These are phyloP conservation scores for Erebia ligea DNA, from an alignment of 2,888 invertebrate genomes.

Conservation along the genomic window DNA sequence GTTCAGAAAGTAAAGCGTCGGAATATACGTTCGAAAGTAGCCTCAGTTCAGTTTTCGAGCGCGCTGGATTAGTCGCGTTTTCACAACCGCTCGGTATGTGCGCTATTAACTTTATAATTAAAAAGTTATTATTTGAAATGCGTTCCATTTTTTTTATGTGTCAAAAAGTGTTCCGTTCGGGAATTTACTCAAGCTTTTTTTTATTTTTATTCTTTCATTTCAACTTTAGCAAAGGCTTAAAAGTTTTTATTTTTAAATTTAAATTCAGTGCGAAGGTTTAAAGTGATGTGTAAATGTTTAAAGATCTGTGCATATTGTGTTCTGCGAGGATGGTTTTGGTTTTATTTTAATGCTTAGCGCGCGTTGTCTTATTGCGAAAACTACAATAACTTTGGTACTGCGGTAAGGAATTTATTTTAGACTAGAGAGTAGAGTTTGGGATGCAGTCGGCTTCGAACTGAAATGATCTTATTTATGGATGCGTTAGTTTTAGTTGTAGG, in stretches of 20 bases:
- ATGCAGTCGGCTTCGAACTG: slow-evolving; percentile 48
- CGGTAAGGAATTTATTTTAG: slow-evolving; percentile 73
- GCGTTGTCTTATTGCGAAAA: slow-evolving; percentile 65
- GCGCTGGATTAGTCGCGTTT: slow-evolving; percentile 58
- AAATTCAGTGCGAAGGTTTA: slow-evolving; percentile 42
- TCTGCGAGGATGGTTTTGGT: slow-evolving; percentile 30
- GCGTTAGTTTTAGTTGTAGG: slow-evolving; percentile 5
- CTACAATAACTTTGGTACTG: slow-evolving; percentile 67
- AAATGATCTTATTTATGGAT: slow-evolving; percentile 39
- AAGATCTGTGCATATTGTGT: slow-evolving; percentile 37
- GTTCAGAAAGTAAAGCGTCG: slow-evolving; percentile 62
- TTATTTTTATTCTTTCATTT: neutral
- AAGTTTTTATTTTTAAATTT: slow-evolving; percentile 20
- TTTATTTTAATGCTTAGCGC: slow-evolving; percentile 23
- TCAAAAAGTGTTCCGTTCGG: slow-evolving; percentile 11
- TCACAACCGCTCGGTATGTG: slow-evolving; percentile 65
- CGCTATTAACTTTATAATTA: slow-evolving; percentile 31
- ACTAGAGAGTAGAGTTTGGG: slow-evolving; percentile 42
- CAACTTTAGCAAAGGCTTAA: slow-evolving; percentile 11
- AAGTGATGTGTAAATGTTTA: slow-evolving; percentile 35
- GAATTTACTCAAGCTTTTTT: neutral
- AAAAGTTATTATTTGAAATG: slow-evolving; percentile 35
- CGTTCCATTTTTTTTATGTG: slow-evolving; percentile 41
- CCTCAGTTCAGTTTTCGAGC: slow-evolving; percentile 62
- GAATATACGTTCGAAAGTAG: slow-evolving; percentile 62